These are phyloP conservation scores for Archaeoteleia sp. DNA, from an alignment of 2,888 invertebrate species.

Conservation along the genomic window DNA sequence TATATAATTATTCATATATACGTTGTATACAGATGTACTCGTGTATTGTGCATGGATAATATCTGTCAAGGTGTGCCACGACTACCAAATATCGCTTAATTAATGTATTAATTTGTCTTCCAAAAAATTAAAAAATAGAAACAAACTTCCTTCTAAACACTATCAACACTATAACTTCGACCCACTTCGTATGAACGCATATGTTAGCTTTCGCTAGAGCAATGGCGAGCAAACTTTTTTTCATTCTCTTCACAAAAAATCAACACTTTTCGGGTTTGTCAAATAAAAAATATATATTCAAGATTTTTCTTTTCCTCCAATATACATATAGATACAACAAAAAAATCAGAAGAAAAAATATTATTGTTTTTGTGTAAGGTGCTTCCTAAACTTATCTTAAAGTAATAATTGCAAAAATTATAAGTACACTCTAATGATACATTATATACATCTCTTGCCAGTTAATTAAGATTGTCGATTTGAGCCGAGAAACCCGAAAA, in stretches of 20 bases:
- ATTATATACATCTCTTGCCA: too few species aligned
- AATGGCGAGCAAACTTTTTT: conserved; percentile 52
- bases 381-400: too few species aligned
- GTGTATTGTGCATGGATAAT: conserved; percentile 52
- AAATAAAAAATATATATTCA: conserved; percentile 19
- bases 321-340: background rate
- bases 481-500: conserved; percentile 26
- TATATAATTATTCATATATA: conserved; percentile 73
- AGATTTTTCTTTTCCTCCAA: conserved; percentile 26
- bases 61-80: conserved; percentile 40
- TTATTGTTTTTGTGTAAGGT: too few species aligned
- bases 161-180: conserved; percentile 37
- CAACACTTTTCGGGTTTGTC: conserved; percentile 19
- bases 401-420: conserved; percentile 6
- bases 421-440: too few species aligned
- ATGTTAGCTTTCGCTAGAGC: conserved; percentile 68
- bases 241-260: conserved; percentile 4
- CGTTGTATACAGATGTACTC: conserved; percentile 64
- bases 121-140: conserved; percentile 23
- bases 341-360: conserved; percentile 2
- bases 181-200: conserved; percentile 42
- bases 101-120: conserved; percentile 35
- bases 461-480: too few species aligned
- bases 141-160: conserved; percentile 13
- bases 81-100: conserved; percentile 44